Conservation (phyloP, 2,113 vertebrate genomes). For the Chaetops frenatus region DNA sequence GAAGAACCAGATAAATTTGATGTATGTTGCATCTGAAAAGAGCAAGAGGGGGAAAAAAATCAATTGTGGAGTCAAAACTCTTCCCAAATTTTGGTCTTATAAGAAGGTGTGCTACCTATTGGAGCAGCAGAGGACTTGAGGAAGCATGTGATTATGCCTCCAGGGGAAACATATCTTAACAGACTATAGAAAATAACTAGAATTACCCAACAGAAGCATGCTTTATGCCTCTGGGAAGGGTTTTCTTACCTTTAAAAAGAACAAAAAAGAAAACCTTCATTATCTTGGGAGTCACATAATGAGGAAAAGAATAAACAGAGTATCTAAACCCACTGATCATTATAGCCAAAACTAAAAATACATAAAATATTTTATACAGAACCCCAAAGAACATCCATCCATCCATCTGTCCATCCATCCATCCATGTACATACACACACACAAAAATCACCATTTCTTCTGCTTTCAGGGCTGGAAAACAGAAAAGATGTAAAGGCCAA, state of each 20-base stretch:
- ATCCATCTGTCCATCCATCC: neutral
- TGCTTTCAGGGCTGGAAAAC: neutral
- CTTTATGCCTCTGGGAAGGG: neutral
- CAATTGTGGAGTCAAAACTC: neutral
- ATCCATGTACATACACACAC: accelerated
- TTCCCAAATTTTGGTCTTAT: neutral
- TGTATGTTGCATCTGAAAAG: neutral
- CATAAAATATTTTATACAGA: neutral
- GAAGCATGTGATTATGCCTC: neutral
- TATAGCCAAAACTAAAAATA: neutral
- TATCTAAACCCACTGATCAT: neutral
- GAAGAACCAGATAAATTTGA: neutral
- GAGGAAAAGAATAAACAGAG: neutral
- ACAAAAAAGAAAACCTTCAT: neutral
- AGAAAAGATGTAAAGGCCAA: neutral
- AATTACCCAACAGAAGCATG: neutral
- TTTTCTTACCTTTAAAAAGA: neutral
- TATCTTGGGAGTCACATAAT: neutral
- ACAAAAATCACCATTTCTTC: neutral
- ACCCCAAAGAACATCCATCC: neutral
- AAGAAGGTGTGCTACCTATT: neutral
- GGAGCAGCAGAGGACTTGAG: neutral
- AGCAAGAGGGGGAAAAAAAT: neutral
- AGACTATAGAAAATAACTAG: neutral
- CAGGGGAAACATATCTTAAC: neutral